These are phyloP conservation scores for Ochotona curzoniae DNA, from an alignment of 2,113 vertebrate genomes.

Conservation along the genomic window DNA sequence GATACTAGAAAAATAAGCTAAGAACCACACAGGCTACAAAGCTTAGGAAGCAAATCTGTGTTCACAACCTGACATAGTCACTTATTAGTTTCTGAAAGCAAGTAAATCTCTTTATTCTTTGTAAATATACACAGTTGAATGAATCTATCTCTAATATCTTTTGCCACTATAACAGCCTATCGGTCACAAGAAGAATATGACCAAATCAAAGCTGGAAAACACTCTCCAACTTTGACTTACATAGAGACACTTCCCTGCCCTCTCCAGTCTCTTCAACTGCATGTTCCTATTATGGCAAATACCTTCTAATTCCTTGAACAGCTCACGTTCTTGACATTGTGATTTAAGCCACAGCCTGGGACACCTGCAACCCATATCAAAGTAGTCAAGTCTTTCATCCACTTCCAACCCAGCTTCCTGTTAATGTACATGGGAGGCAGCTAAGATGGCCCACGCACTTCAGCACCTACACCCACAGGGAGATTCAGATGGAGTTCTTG, in stretches of 20 bases:
- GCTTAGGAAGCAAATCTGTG: background rate
- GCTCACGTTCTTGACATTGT: too few species aligned
- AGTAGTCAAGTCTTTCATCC: too few species aligned
- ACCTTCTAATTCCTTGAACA: background rate
- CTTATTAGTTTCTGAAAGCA: background rate
- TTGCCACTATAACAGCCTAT: background rate
- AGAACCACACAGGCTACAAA: background rate
- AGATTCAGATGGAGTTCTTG: too few species aligned
- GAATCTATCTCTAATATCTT: background rate
- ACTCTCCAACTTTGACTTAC: background rate
- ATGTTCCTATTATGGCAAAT: background rate
- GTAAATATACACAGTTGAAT: conserved; percentile 27
- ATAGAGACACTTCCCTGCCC: background rate
- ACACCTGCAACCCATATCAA: too few species aligned
- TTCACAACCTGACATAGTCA: background rate
- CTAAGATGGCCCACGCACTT: too few species aligned
- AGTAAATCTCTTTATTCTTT: conserved; percentile 30
- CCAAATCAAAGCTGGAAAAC: conserved; percentile 10
- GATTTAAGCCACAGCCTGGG: too few species aligned
- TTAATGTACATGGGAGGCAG: too few species aligned
- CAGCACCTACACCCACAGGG: too few species aligned
- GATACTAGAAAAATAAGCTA: conserved; percentile 35
- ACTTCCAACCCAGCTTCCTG: too few species aligned
- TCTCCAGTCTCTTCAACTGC: background rate
- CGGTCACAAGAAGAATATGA: conserved; percentile 36